Conservation (phyloP, 1,140 invertebrate genomes). For the Drosophila burlai region DNA sequence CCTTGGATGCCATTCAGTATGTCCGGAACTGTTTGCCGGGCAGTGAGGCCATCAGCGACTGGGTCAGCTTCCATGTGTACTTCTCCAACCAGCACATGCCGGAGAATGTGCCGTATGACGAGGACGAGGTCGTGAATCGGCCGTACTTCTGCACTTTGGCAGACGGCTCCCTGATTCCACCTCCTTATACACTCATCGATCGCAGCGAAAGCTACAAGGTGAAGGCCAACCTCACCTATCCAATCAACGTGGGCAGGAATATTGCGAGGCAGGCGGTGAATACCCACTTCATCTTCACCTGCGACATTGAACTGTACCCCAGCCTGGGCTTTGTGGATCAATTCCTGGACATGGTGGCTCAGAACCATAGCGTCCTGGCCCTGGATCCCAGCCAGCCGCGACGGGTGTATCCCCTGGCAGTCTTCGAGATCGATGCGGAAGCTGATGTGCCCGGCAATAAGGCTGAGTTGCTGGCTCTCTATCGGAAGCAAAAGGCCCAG, state of each 20-base stretch:
- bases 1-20: slow-evolving; percentile 89
- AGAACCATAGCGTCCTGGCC: slow-evolving; percentile 87
- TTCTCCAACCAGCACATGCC: slow-evolving; percentile 93
- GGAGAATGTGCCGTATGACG: slow-evolving; percentile 88
- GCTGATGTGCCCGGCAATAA: slow-evolving; percentile 89
- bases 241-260: slow-evolving; percentile 94
- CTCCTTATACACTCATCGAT: slow-evolving; percentile 89
- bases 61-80: slow-evolving; percentile 94
- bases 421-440: slow-evolving; percentile 66
- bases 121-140: slow-evolving; percentile 86
- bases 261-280: slow-evolving; percentile 91
- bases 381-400: slow-evolving; percentile 20
- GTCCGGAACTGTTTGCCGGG: slow-evolving; percentile 88
- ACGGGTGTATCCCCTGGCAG: slow-evolving; percentile 68
- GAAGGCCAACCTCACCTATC: slow-evolving; percentile 92
- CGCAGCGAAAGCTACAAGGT: slow-evolving; percentile 89
- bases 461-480: slow-evolving; percentile 89
- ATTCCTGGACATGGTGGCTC: slow-evolving; percentile 92
- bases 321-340: slow-evolving; percentile 90
- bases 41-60: slow-evolving; percentile 89
- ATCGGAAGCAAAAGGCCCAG: slow-evolving; percentile 90
- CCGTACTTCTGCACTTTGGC: slow-evolving; percentile 87
- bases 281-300: slow-evolving; percentile 93
- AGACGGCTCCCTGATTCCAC: slow-evolving; percentile 58
- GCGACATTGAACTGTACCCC: slow-evolving; percentile 95